Base-by-base conservation (phyloP, 2,797 vertebrate genomes). In the Sitta carolinensis region DNA sequence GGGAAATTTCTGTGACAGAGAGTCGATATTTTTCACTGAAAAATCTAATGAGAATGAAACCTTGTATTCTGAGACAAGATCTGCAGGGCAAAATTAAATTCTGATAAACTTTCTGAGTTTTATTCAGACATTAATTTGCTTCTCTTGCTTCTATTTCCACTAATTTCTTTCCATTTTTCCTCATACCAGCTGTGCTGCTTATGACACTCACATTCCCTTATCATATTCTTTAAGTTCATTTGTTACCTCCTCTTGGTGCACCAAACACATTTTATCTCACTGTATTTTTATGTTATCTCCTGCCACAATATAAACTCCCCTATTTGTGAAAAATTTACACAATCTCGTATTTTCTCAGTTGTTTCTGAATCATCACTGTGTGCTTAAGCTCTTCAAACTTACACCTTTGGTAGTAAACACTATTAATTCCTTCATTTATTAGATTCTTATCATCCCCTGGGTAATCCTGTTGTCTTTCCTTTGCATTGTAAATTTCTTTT, bases 401-500 rank as follows among this genome's bases (percentile, higher is more conserved):
- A 50, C 6, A 82, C n/a, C 34, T 79, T 43, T 93, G 63, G 25
- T 64, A 87, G 36, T 74, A 90, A 89, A 86, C 32, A 13, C 26
- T 73, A 26, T 90, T 89, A 79, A 64, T 86, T 76, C 45, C 78
- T 88, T 84, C 29, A 12, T 76, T 88, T 86, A 74, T 84, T 88
- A 77, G 75, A 55, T 89, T 82, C 55, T 70, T 93, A 38, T 36
- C 8, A 3, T 73, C 19, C 55, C 26, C 4, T 8, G 13, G 45
- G 59, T 79, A 76, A 92, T 84, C 16, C 57, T 67, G 74, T 77
- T 74, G 73, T 61, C 45, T 90, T 87, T 90, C 45, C 50, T 84
- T 89, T 94, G 52, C 55, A 52, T 67, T 76, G 42, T 87, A 87
- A 87, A 89, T 78, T 90, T 67, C 45, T 81, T 90, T 76, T 86